Base-by-base conservation (phyloP, 2,113 vertebrate genomes). In the Grantiella picta region DNA sequence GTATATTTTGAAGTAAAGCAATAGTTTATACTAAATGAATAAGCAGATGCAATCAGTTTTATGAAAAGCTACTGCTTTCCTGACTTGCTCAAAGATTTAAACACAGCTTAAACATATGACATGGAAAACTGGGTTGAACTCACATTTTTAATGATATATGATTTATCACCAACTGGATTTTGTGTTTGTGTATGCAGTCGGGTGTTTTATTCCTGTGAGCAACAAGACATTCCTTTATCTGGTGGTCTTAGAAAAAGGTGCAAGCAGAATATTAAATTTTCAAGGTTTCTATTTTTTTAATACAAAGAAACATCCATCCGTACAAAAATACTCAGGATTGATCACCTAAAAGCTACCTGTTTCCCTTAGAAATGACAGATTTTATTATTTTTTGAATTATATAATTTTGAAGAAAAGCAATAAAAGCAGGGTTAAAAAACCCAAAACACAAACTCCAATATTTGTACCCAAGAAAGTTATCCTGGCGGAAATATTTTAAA, bases 11-110 rank as follows among this genome's bases (percentile, higher is more conserved):
- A 80, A 79, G n/a, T 81, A 71, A 92, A 93, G 53, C 38, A 92
- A 69, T n/a, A 87, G 36, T 42, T 96, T 90, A 85, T 75, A 95
- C 89, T 93, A 85, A 90, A 94, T 78, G 68, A 96, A 83, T 94
- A 94, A 90, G 50, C 70, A 95, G 59, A 93, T 96, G 79, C 42
- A 82, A 83, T 90, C 69, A 89, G 40, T 78, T 96, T 96, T 94
- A 87, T 91, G 85, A 96, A 94, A 97, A 97, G 60, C 24, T 35
- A 85, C 18, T 33, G 76, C 78, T 66, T 95, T 96, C 35, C 65
- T 83, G 47, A 71, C 81, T 95, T 77, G 9, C 69, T 95, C 54
- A 83, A 82, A 95, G 64, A 94, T 94, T 80, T 86, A 94, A 94
- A 90, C 73, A 83, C 36, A 86, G 75, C 35, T 95, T 89, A 91